Base-by-base conservation (phyloP, 1,140 invertebrate species). In the Rhagoletis zephyria region DNA sequence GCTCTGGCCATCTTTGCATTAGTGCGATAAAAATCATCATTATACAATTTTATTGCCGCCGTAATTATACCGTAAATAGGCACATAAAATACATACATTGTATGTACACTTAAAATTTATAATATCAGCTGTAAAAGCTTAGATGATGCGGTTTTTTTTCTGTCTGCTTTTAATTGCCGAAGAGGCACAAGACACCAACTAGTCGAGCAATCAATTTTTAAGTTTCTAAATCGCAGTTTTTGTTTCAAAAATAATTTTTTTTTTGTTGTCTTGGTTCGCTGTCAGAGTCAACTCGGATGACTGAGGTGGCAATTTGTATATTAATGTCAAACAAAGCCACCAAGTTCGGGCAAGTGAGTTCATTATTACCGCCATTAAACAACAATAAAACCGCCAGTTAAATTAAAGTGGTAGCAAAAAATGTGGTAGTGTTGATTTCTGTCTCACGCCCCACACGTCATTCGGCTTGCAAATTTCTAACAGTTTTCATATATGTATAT, bases 311-410 rank as follows among this genome's bases (percentile, higher is more conserved):
- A 59, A 81, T 81, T 59, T 81, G 74, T 81, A 30, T 56, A 6
- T 56, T 81, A 81, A 81, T 81, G 74, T 45, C 48, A 16, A 30
- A 9, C 48, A 81, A 56, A 59, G 16, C 74, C 56, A 81, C n/a
- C n/a, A 30, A 7, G n/a, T 81, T 12, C 14, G 48, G 48, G 16
- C 48, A 56, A 56, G 48, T 81, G 74, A 56, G 45, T 12, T 5
- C 74, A 19, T 81, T 81, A 81, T 56, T 81, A 56, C 48, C 48
- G n/a, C 45, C 48, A 81, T 56, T 81, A 81, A 81, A 81, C 51
- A 56, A 16, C 74, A 81, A 81, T 81, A 81, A 81, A 81, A 51
- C 6, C n/a, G 74, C 1, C 74, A 19, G 48, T 81, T 81, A 81
- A 81, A 19, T 81, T 56, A 19, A 1, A 10, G 5, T 48, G 19